Conservation (phyloP, 2,888 invertebrate species). For the Patella depressa region DNA sequence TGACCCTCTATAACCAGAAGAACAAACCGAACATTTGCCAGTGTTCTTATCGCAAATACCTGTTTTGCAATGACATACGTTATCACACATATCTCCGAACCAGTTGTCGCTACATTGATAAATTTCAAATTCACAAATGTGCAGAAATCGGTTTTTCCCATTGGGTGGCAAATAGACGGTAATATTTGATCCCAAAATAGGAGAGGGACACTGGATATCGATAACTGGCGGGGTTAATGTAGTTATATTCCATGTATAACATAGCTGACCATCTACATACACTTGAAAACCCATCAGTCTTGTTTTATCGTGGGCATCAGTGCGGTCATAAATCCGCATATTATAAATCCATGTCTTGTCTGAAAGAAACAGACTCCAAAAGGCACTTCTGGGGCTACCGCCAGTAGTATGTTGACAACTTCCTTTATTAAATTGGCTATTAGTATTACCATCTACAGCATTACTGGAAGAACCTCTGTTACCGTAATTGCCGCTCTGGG, state of each 20-base stretch:
- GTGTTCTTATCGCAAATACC: not conserved
- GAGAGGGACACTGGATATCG: not conserved
- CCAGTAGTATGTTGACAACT: not conserved
- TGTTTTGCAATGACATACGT: not conserved
- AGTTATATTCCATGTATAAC: not conserved
- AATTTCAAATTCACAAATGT: not conserved
- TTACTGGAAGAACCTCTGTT: not conserved
- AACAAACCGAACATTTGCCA: constrained; percentile 12
- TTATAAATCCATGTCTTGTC: not conserved
- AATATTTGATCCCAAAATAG: not conserved
- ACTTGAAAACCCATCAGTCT: constrained; percentile 14
- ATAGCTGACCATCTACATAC: constrained; percentile 1
- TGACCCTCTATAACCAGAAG: not conserved
- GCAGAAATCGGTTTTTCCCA: not conserved
- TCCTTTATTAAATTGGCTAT: not conserved
- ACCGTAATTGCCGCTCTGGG: not conserved
- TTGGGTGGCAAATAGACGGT: constrained; percentile 2
- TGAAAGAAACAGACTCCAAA: not conserved
- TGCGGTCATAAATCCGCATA: not conserved
- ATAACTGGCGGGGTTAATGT: not conserved
- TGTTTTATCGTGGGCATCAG: not conserved
- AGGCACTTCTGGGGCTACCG: not conserved
- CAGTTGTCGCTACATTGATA: not conserved
- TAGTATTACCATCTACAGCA: not conserved
- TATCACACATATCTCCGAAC: not conserved